These are phyloP conservation scores for Barypeithes pellucidus DNA, from an alignment of 2,888 invertebrate species.

Conservation along the genomic window DNA sequence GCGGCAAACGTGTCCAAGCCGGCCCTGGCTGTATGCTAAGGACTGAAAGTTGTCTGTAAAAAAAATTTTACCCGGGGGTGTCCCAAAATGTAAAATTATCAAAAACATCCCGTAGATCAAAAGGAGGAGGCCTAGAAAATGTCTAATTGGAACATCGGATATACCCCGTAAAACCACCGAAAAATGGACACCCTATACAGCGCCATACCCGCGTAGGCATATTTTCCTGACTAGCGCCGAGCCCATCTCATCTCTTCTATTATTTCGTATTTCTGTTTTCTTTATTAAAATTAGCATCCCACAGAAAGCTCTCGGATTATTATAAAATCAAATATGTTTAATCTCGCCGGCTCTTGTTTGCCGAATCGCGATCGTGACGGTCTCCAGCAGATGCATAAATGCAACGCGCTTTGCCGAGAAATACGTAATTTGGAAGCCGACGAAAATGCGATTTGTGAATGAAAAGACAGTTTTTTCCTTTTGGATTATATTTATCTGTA, in stretches of 20 bases:
- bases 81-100: no score
- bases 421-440: neutral
- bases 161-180: no score
- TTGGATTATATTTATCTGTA: constrained; percentile 29
- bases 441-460: constrained; percentile 29
- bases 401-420: constrained; percentile 8
- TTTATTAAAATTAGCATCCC: constrained; percentile 49
- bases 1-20: no score
- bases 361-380: constrained; percentile 39
- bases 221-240: constrained; percentile 2
- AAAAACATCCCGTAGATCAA: no score
- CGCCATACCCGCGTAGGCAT: constrained; percentile 3
- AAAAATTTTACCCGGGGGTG: no score
- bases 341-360: constrained; percentile 42
- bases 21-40: no score
- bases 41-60: no score
- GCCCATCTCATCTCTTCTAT: constrained; percentile 1
- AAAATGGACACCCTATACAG: neutral
- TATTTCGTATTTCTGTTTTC: constrained; percentile 47
- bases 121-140: no score
- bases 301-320: constrained; percentile 44
- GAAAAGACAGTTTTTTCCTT: constrained; percentile 15
- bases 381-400: constrained; percentile 26
- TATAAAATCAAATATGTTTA: constrained; percentile 49
- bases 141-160: no score